phyloP scores from a whole-genome alignment of 2,113 vertebrate species.

The Aplodontia rufa region DNA sequence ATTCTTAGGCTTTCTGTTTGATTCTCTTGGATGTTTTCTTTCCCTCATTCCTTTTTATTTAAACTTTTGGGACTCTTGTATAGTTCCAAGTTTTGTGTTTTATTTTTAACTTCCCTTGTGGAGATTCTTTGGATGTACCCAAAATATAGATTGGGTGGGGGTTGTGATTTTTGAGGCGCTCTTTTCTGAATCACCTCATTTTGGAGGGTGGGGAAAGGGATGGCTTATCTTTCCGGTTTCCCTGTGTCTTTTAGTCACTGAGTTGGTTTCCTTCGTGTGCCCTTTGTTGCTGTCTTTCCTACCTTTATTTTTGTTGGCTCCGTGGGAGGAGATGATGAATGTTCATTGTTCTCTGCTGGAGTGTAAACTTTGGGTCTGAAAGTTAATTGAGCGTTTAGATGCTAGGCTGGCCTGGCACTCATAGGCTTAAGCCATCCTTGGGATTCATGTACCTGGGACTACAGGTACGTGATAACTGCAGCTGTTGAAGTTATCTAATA shows the following conservation, averaged over 20 bases:
- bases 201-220: background rate
- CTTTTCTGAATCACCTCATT: background rate
- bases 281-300: too few species aligned
- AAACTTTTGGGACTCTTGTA: background rate
- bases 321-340: background rate
- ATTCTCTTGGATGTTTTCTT: background rate
- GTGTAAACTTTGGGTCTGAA: background rate
- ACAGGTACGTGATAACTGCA: background rate
- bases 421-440: background rate
- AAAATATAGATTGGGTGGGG: background rate
- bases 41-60: constrained; percentile 32
- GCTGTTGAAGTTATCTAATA: background rate
- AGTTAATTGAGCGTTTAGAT: too few species aligned
- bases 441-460: too few species aligned
- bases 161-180: background rate
- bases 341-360: background rate
- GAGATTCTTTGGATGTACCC: background rate
- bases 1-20: background rate
- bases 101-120: background rate
- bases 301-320: background rate
- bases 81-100: background rate
- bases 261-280: background rate
- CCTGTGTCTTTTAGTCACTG: background rate
- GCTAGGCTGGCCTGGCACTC: background rate
- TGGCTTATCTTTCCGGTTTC: background rate